Evolutionary conservation across 1,140 invertebrate species (phyloP).

Genomic region (Nomia melanderi): DNA sequence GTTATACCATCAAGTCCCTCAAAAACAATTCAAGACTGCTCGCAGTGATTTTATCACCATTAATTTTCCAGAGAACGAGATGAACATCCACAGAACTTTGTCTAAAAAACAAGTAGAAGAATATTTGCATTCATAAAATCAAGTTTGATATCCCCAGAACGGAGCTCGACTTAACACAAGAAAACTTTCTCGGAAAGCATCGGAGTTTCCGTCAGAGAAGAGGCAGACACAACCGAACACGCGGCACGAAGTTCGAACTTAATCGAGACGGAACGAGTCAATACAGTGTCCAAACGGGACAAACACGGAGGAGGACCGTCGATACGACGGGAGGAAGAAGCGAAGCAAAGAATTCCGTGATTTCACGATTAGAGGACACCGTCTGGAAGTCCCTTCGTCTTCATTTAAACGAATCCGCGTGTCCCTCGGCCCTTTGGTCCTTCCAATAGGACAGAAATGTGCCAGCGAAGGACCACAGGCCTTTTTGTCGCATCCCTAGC

Average conservation of each 20-base stretch:
- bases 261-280: slow-evolving; percentile 36
- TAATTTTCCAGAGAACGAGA: too few species aligned
- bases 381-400: slow-evolving; percentile 51
- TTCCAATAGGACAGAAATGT: slow-evolving; percentile 54
- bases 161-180: too few species aligned
- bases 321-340: not conserved
- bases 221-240: not conserved
- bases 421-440: slow-evolving; percentile 45
- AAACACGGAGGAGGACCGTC: not conserved
- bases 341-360: slow-evolving; percentile 31
- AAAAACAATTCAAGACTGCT: too few species aligned
- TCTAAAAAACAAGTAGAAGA: too few species aligned
- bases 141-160: too few species aligned
- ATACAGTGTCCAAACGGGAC: slow-evolving; percentile 13
- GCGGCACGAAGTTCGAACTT: not conserved
- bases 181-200: too few species aligned
- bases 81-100: too few species aligned
- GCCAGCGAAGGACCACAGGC: slow-evolving; percentile 52
- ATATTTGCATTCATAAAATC: too few species aligned
- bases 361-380: slow-evolving; percentile 45
- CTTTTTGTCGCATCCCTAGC: slow-evolving; percentile 54
- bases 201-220: too few species aligned
- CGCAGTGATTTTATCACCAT: too few species aligned
- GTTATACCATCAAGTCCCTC: too few species aligned
- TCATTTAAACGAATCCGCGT: slow-evolving; percentile 56